Evolutionary conservation across 2,888 invertebrate genomes (phyloP).

Genomic region (Kryphioiulus occultus): DNA sequence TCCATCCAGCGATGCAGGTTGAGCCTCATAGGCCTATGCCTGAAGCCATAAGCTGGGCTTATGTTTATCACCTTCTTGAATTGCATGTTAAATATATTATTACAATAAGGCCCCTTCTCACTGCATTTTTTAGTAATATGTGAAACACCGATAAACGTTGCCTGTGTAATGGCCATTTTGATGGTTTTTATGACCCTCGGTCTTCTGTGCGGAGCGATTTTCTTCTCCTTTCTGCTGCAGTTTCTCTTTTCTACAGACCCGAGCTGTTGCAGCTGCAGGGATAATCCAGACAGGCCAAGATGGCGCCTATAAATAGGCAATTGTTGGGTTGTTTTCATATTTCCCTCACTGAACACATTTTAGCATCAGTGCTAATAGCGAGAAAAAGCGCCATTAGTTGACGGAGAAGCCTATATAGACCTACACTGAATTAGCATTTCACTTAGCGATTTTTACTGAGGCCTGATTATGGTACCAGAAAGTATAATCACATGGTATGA

Average conservation of each 20-base stretch:
- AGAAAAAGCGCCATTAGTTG: too few species aligned
- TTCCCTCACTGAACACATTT: too few species aligned
- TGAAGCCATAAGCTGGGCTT: not conserved
- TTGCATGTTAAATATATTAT: constrained; percentile 25
- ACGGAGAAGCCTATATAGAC: too few species aligned
- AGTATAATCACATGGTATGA: too few species aligned
- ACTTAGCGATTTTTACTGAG: too few species aligned
- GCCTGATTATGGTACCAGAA: too few species aligned
- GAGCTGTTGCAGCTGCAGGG: not conserved
- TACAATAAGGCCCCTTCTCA: not conserved
- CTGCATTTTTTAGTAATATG: not conserved
- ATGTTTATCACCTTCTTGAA: not conserved
- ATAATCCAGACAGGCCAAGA: not conserved
- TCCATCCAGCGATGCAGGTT: too few species aligned
- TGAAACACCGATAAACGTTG: not conserved
- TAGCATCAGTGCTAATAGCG: too few species aligned
- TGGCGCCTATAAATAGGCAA: not conserved
- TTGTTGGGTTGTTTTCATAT: too few species aligned
- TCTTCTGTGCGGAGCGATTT: not conserved
- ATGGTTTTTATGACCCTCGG: not conserved
- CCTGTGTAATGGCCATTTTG: not conserved
- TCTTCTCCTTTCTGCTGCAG: not conserved
- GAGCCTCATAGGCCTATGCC: not conserved
- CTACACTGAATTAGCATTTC: too few species aligned
- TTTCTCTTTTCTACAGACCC: not conserved